Conservation (phyloP, 2,113 vertebrate species). For the Bos javanicus region DNA sequence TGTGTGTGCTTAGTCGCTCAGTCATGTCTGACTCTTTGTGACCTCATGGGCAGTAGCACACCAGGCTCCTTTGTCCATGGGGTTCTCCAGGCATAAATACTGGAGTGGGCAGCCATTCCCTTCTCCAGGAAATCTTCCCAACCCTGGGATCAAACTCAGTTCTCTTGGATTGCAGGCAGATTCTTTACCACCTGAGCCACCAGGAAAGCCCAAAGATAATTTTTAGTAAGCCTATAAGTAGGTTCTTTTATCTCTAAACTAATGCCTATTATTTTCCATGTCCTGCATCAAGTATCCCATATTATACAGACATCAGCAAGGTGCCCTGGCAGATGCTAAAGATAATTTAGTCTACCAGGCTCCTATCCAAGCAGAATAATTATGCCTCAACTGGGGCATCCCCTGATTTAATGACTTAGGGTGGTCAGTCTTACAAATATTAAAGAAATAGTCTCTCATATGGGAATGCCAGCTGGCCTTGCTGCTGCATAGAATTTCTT, state of each 20-base stretch:
- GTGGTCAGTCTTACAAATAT: background rate
- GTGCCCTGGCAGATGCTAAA: background rate
- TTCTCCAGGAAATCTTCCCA: background rate
- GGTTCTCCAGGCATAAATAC: background rate
- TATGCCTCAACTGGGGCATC: background rate
- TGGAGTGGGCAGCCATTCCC: background rate
- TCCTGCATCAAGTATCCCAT: background rate
- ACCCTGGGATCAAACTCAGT: background rate
- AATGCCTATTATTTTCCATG: background rate
- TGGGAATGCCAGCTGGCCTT: background rate
- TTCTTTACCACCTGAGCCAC: background rate
- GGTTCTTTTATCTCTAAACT: background rate
- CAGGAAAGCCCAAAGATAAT: background rate
- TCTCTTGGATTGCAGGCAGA: background rate
- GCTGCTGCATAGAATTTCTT: background rate
- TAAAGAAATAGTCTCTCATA: background rate
- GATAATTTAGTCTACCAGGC: background rate
- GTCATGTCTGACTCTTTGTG: background rate
- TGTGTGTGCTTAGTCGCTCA: background rate
- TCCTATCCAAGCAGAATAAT: background rate
- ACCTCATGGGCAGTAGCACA: background rate
- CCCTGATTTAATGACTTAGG: background rate
- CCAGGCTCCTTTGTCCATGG: background rate
- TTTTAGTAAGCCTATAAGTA: background rate
- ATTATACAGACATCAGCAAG: background rate